These are phyloP conservation scores for Machaerirhynchus nigripectus DNA, from an alignment of 2,113 vertebrate genomes.

Conservation along the genomic window DNA sequence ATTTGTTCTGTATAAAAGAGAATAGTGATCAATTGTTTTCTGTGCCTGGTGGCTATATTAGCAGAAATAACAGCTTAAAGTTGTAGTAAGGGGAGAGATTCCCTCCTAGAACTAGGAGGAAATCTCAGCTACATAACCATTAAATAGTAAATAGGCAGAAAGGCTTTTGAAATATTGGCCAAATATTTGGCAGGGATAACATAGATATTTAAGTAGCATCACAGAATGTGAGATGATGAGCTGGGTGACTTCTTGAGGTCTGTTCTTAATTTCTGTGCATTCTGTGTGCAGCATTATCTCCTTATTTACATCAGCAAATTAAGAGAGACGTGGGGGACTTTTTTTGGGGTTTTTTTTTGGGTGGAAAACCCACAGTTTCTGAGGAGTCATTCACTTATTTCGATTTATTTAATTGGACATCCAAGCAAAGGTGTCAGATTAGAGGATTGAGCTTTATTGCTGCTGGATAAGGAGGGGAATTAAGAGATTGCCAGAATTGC, in stretches of 20 bases:
- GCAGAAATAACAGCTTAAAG: not conserved
- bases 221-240: not conserved
- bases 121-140: not conserved
- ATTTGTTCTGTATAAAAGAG: not conserved
- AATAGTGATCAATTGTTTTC: not conserved
- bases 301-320: not conserved
- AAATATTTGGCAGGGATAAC: not conserved
- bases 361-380: not conserved
- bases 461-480: conserved; percentile 7
- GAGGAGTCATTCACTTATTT: conserved; percentile 7
- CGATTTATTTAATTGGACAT: not conserved
- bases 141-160: not conserved
- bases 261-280: not conserved
- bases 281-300: not conserved
- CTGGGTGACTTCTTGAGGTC: not conserved
- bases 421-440: conserved; percentile 29
- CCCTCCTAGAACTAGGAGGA: not conserved
- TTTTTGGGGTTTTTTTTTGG: not conserved
- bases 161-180: not conserved
- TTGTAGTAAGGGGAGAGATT: not conserved
- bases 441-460: conserved; percentile 37
- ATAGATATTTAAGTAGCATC: not conserved
- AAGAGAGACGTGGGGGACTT: not conserved
- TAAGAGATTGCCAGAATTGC: not conserved
- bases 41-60: not conserved